Evolutionary conservation across 2,113 vertebrate genomes (phyloP), one percentile per base, ranked within the genome.

Genomic region (Epinephelus moara): DNA sequence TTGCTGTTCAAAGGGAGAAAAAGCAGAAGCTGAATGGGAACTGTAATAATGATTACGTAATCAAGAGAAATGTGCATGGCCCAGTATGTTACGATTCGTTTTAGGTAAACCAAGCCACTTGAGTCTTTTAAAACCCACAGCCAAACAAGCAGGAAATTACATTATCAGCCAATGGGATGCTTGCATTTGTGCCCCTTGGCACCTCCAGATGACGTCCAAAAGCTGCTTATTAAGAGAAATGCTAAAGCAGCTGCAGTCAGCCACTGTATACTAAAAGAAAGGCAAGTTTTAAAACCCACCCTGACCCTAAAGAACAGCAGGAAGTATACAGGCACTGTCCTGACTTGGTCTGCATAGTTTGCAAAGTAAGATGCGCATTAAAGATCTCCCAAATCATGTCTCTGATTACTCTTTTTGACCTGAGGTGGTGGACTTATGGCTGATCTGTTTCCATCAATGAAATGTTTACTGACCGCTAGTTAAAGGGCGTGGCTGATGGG

Each of bases 361-460:
- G 67, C 72, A 76, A 90, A 91, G 72, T 89, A 86, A 78, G 71
- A 87, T 66, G 80, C 59, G 57, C 57, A 60, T 78, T 74, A 55
- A 72, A 66, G 66, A 68, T 80, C 72, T 86, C 59, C 53, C 67
- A 83, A 75, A 84, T 81, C 37, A 42, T 45, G 33, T 50, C 56
- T 59, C 25, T 52, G 71, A 89, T 70, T 23, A 70, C 60, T 88
- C 49, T 12, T 49, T 82, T 70, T 88, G 78, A 90, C 93, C 93
- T 94, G 91, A 93, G 87, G 83, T 64, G 85, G 83, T 79, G 64
- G 75, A 79, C 19, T 60, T 89, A 93, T 91, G 92, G 91, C 91
- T 89, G 83, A 77, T 75, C 63, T 45, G 69, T 78, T 88, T 85
- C 89, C 76, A 74, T 77, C 57, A 40, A 52, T 77, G 62, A 80